phyloP scores from a whole-genome alignment of 2,113 vertebrate species.

The Erinaceus europaeus region DNA sequence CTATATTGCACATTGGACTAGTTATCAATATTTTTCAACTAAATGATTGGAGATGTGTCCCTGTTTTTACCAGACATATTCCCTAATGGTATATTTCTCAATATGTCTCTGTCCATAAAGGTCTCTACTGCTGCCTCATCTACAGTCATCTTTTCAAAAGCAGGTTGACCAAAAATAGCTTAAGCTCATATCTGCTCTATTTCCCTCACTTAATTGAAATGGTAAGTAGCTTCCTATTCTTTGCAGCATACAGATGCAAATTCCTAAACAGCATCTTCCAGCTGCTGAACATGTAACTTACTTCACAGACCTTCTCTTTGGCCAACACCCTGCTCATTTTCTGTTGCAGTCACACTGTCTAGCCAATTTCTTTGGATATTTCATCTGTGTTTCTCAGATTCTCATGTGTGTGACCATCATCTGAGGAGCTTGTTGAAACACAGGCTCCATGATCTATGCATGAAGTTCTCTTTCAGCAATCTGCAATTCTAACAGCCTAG shows the following conservation, averaged over 20 bases:
- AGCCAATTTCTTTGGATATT: too few species aligned
- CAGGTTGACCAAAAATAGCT: background rate
- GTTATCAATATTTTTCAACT: background rate
- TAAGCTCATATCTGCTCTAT: background rate
- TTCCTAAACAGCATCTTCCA: background rate
- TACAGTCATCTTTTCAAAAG: background rate
- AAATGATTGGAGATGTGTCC: rapidly evolving
- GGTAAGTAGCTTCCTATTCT: background rate
- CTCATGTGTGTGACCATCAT: too few species aligned
- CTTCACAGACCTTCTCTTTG: too few species aligned
- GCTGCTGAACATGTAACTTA: too few species aligned
- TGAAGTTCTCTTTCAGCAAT: too few species aligned
- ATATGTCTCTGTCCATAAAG: too few species aligned
- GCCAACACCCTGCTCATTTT: rapidly evolving
- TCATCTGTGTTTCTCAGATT: background rate
- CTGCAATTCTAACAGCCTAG: background rate
- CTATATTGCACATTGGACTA: too few species aligned
- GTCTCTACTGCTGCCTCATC: rapidly evolving
- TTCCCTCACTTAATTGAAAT: background rate
- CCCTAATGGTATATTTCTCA: too few species aligned
- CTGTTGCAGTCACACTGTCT: background rate
- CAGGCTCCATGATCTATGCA: background rate
- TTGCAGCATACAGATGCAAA: too few species aligned
- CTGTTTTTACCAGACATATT: too few species aligned
- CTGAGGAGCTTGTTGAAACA: background rate